Evolutionary conservation across 1,140 invertebrate genomes (phyloP).

Genomic region (Reticulitermes speratus): DNA sequence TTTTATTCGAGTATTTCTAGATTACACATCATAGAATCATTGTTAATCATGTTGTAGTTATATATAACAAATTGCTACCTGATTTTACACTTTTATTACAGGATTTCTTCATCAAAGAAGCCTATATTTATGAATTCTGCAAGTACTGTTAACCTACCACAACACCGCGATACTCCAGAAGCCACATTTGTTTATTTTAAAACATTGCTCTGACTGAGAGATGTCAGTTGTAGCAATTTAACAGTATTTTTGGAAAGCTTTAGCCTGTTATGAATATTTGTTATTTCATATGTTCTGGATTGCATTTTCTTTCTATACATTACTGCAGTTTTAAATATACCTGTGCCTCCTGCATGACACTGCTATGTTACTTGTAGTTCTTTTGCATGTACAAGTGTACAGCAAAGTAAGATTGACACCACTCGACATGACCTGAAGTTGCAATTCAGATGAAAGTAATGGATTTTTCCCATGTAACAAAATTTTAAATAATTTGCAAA

Average conservation of each 20-base stretch:
- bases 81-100: background rate
- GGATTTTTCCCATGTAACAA: too few relatives aligned
- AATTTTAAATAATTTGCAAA: too few relatives aligned
- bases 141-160: background rate
- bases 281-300: background rate
- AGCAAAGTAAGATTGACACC: background rate
- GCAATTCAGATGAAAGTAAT: background rate
- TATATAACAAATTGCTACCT: background rate
- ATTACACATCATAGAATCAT: background rate
- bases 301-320: background rate
- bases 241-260: conserved; percentile 2
- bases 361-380: background rate
- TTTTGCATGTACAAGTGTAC: background rate
- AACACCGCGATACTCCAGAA: background rate
- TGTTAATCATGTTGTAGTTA: background rate
- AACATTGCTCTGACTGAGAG: background rate
- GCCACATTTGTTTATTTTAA: background rate
- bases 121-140: background rate
- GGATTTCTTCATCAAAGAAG: background rate
- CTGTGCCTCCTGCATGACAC: background rate
- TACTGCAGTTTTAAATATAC: background rate
- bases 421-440: background rate
- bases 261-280: background rate
- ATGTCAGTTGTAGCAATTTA: background rate
- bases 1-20: background rate